Evolutionary conservation across 2,797 vertebrate species (phyloP).

Genomic region (Bradypodion pumilum): DNA sequence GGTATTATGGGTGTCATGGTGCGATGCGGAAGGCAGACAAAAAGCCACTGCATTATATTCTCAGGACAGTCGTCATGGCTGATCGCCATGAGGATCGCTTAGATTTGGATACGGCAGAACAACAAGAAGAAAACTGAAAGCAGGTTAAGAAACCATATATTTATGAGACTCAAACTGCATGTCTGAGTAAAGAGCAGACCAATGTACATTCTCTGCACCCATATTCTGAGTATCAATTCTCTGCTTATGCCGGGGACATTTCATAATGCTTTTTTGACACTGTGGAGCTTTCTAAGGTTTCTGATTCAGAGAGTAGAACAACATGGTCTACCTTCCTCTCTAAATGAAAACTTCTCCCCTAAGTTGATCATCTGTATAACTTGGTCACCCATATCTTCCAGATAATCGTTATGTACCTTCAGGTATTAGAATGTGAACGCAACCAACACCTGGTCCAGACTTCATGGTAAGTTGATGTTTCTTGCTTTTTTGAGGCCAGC

Average conservation of each 20-base stretch:
- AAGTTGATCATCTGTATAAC: slow-evolving; percentile 59
- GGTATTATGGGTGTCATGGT: too few relatives aligned
- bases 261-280: neutral
- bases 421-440: slow-evolving; percentile 89
- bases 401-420: slow-evolving; percentile 91
- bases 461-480: slow-evolving; percentile 85
- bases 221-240: neutral
- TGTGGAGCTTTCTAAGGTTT: neutral
- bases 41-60: too few relatives aligned
- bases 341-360: neutral
- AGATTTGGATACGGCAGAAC: too few relatives aligned
- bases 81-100: too few relatives aligned
- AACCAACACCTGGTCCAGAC: slow-evolving; percentile 87
- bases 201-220: too few relatives aligned
- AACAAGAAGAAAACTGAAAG: too few relatives aligned
- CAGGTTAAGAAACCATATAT: neutral
- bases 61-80: too few relatives aligned
- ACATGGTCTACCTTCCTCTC: slow-evolving; percentile 4
- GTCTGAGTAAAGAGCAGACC: neutral
- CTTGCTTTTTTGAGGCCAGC: slow-evolving; percentile 73
- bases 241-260: neutral
- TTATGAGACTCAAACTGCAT: neutral
- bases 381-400: slow-evolving; percentile 79
- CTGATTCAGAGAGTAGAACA: slow-evolving; percentile 28
- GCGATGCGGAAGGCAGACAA: too few relatives aligned